Percentiles rank a stretch among this genome's conserved stretches.
These are phyloP conservation scores for Tetrapedia diversipes DNA, from an alignment of 2,888 invertebrate genomes.

Conservation along the genomic window DNA sequence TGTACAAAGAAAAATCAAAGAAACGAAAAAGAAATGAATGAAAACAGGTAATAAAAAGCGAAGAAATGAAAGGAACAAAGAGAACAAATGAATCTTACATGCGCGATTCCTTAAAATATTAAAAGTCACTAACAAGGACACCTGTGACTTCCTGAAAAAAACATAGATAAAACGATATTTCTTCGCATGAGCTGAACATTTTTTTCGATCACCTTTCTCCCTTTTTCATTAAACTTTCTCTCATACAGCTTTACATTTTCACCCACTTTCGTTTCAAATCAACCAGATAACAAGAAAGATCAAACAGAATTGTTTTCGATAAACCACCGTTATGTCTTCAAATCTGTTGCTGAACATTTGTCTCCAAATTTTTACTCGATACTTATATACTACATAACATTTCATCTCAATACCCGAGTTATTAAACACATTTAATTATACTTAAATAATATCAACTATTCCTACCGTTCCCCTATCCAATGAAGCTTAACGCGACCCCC, in stretches of 20 bases:
- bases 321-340: background rate
- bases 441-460: constrained; percentile 16
- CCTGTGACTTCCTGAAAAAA: constrained; percentile 4
- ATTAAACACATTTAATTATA: constrained; percentile 20
- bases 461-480: constrained; percentile 7
- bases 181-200: constrained; percentile 3
- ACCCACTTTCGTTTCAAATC: background rate
- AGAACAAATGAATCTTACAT: constrained; percentile 23
- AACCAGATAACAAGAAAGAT: background rate
- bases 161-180: constrained; percentile 13
- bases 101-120: constrained; percentile 44
- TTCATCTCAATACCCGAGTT: constrained; percentile 6
- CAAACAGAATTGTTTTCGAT: background rate
- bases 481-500: too few relatives aligned
- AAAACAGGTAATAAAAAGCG: background rate
- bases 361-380: too few relatives aligned
- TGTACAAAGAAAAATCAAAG: constrained; percentile 2
- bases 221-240: background rate
- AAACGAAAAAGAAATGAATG: background rate
- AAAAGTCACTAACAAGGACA: constrained; percentile 38
- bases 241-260: background rate
- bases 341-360: too few relatives aligned
- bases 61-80: background rate
- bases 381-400: too few relatives aligned
- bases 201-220: background rate